These are phyloP conservation scores for Sander lucioperca DNA, from an alignment of 2,113 vertebrate species.

Conservation along the genomic window DNA sequence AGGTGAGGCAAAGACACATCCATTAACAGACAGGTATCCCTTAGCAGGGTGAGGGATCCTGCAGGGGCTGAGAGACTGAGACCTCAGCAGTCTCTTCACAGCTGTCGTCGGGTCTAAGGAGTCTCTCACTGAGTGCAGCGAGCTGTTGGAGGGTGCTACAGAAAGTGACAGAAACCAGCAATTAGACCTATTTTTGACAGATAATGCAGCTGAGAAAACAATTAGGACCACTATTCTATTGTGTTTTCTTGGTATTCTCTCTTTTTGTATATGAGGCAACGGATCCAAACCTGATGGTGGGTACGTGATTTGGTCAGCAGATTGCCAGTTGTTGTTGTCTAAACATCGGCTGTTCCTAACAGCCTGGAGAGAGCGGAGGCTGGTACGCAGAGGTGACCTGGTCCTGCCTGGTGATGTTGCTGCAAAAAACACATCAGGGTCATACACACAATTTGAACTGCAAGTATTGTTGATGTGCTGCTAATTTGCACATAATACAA, in stretches of 20 bases:
- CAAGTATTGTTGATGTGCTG: background rate
- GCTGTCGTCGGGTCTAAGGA: slow-evolving; percentile 3
- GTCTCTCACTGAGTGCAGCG: slow-evolving; percentile 7
- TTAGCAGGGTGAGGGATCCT: slow-evolving; percentile 63
- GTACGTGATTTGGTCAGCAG: slow-evolving; percentile 25
- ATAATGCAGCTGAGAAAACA: slow-evolving; percentile 38
- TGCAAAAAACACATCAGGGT: slow-evolving; percentile 32
- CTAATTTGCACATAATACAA: background rate
- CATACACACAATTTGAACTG: background rate
- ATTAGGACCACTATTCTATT: background rate
- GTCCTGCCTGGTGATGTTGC: slow-evolving; percentile 38
- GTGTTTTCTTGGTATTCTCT: background rate
- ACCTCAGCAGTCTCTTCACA: slow-evolving; percentile 62
- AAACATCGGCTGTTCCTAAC: slow-evolving; percentile 73
- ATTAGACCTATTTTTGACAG: background rate
- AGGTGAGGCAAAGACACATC: slow-evolving; percentile 65
- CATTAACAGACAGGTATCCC: slow-evolving; percentile 43
- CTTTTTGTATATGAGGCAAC: background rate
- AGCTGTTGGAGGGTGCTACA: slow-evolving; percentile 1
- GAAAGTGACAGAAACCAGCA: slow-evolving; percentile 28
- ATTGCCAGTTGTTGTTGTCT: slow-evolving; percentile 35
- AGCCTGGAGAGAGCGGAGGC: slow-evolving; percentile 79
- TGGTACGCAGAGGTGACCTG: slow-evolving; percentile 64
- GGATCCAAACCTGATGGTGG: slow-evolving; percentile 56
- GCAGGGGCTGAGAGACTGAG: slow-evolving; percentile 75